Evolutionary conservation across 53 echinoderm and acorn worm genomes (phyloP).

Genomic region (Patiria pectinifera): DNA sequence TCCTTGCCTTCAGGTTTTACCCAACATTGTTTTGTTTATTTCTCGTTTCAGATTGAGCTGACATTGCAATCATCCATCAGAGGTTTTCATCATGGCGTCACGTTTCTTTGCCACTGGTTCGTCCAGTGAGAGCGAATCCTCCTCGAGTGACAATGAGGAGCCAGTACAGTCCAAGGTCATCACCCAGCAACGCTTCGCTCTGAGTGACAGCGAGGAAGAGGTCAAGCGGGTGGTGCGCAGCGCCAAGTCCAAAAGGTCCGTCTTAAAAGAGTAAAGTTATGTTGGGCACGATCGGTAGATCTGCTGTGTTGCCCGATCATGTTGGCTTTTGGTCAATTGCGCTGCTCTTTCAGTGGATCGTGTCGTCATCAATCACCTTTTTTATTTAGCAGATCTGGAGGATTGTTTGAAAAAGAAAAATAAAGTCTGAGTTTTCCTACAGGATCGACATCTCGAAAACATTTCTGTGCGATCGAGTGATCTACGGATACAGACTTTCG

Average conservation of each 20-base stretch:
- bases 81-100: conserved; percentile 72
- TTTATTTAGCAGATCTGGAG: too few relatives aligned
- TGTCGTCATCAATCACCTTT: too few relatives aligned
- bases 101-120: conserved; percentile 98
- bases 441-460: too few relatives aligned
- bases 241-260: conserved; percentile 96
- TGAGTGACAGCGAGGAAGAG: conserved; percentile 96
- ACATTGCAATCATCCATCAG: not conserved
- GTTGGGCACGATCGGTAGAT: too few relatives aligned
- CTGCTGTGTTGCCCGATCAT: too few relatives aligned
- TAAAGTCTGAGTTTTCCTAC: too few relatives aligned
- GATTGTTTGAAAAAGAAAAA: too few relatives aligned
- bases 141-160: conserved; percentile 87
- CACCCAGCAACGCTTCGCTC: conserved; percentile 73
- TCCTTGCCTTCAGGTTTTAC: too few relatives aligned
- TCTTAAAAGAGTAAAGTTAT: not conserved
- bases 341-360: too few relatives aligned
- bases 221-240: conserved; percentile 93
- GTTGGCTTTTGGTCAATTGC: too few relatives aligned
- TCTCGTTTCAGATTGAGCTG: not conserved
- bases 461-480: too few relatives aligned
- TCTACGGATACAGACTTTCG: too few relatives aligned
- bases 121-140: conserved; percentile 91
- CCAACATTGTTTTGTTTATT: not conserved
- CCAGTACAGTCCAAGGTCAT: conserved; percentile 63